A percentile compares a stretch with the other conserved stretches of the same genome.
Conservation (phyloP, 2,113 vertebrate genomes). For the Sorex araneus region DNA sequence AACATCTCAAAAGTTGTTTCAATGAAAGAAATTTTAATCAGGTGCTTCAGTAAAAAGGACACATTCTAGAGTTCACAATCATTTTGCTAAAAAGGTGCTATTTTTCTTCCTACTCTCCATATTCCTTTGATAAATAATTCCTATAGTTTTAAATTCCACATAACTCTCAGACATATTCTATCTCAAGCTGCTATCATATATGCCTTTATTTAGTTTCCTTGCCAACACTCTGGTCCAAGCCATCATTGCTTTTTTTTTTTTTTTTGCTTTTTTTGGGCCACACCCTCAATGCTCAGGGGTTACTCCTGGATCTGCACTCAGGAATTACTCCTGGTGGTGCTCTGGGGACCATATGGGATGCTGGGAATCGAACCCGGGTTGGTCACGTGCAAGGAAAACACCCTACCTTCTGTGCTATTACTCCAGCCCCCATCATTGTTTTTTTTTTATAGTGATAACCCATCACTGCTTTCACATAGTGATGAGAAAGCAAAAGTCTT, state of each 20-base stretch:
- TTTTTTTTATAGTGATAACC: background rate
- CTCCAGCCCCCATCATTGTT: too few species aligned
- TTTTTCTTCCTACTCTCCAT: background rate
- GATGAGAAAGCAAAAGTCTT: background rate
- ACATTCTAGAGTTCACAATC: conserved; percentile 16
- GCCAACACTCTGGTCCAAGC: background rate
- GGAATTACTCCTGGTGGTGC: too few species aligned
- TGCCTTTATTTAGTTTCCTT: background rate
- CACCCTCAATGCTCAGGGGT: too few species aligned
- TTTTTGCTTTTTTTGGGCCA: too few species aligned
- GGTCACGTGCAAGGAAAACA: too few species aligned
- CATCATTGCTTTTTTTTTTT: too few species aligned
- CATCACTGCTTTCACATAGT: background rate
- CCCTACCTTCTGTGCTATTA: too few species aligned
- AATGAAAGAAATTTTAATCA: background rate
- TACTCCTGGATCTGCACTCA: too few species aligned
- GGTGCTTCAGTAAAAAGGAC: background rate
- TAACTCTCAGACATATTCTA: too few species aligned
- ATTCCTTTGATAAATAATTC: background rate
- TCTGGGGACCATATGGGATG: too few species aligned
- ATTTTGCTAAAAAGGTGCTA: too few species aligned
- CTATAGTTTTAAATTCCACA: background rate
- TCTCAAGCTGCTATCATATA: background rate
- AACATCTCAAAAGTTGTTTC: background rate
- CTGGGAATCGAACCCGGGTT: too few species aligned